phyloP scores from a whole-genome alignment of 1,140 invertebrate genomes.

The Drosophila bocqueti region DNA sequence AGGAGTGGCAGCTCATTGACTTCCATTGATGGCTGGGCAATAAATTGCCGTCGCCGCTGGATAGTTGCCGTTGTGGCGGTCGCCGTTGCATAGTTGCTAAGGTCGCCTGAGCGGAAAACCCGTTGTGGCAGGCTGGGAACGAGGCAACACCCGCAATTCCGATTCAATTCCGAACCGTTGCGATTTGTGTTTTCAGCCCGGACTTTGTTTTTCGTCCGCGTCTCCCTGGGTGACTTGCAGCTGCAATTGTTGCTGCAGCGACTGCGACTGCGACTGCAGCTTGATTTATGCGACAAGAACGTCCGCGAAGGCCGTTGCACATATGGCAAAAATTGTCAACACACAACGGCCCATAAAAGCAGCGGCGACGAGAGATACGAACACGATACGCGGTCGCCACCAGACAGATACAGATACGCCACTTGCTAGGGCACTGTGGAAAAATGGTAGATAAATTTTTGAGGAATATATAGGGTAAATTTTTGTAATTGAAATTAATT shows the following conservation, averaged over 20 bases:
- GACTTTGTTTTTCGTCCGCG: constrained; percentile 34
- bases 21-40: constrained; percentile 62
- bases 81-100: constrained; percentile 76
- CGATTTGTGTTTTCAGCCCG: constrained; percentile 28
- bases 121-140: constrained; percentile 54
- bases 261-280: constrained; percentile 34
- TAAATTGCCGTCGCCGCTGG: constrained; percentile 71
- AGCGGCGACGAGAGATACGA: constrained; percentile 60
- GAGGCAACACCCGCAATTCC: constrained; percentile 71
- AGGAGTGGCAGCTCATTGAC: constrained; percentile 54
- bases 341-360: constrained; percentile 62
- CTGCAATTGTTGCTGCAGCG: constrained; percentile 37
- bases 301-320: constrained; percentile 73
- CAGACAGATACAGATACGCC: constrained; percentile 42
- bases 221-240: constrained; percentile 43
- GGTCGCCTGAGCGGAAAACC: constrained; percentile 63
- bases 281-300: constrained; percentile 77
- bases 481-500: background rate
- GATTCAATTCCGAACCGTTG: constrained; percentile 39
- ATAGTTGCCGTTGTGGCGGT: constrained; percentile 57
- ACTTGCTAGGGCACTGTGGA: constrained; percentile 23
- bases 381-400: constrained; percentile 47
- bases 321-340: constrained; percentile 82
- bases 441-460: background rate
- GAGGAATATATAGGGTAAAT: background rate